phyloP scores from a whole-genome alignment of 2,797 vertebrate species.

The Bovichtus diacanthus region DNA sequence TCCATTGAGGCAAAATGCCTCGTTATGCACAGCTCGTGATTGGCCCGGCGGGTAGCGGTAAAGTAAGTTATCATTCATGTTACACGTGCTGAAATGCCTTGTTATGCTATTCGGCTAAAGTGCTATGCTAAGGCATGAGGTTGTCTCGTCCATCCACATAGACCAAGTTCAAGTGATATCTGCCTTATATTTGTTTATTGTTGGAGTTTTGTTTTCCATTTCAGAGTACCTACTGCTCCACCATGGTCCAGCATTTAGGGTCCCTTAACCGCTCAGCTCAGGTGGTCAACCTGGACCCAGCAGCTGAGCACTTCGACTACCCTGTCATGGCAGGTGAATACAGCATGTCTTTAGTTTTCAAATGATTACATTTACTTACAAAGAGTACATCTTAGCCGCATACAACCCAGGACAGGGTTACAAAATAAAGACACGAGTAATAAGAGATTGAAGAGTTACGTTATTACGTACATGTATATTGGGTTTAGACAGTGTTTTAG shows the following conservation, averaged over 20 bases:
- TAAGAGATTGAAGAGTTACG: neutral
- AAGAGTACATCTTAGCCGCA: neutral
- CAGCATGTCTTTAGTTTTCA: neutral
- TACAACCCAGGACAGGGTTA: neutral
- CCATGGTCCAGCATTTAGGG: constrained; percentile 92
- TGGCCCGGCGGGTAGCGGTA: constrained; percentile 97
- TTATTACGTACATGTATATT: neutral
- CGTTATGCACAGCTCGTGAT: constrained; percentile 96
- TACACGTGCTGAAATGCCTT: neutral
- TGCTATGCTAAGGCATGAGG: constrained; percentile 46
- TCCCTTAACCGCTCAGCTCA: constrained; percentile 91
- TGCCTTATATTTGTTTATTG: neutral
- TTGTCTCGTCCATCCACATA: neutral
- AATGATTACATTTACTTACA: too few species aligned
- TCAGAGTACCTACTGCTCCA: constrained; percentile 97
- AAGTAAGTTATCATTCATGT: constrained; percentile 80
- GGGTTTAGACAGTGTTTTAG: neutral
- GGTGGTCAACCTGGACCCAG: constrained; percentile 97
- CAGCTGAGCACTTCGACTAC: constrained; percentile 93
- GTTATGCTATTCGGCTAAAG: constrained; percentile 45
- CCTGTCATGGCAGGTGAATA: constrained; percentile 93
- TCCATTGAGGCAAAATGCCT: constrained; percentile 85
- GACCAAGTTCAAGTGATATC: neutral
- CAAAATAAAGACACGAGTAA: neutral
- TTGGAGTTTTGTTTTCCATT: neutral